phyloP scores from a whole-genome alignment of 2,888 invertebrate species.

The Cyaniris semiargus region DNA sequence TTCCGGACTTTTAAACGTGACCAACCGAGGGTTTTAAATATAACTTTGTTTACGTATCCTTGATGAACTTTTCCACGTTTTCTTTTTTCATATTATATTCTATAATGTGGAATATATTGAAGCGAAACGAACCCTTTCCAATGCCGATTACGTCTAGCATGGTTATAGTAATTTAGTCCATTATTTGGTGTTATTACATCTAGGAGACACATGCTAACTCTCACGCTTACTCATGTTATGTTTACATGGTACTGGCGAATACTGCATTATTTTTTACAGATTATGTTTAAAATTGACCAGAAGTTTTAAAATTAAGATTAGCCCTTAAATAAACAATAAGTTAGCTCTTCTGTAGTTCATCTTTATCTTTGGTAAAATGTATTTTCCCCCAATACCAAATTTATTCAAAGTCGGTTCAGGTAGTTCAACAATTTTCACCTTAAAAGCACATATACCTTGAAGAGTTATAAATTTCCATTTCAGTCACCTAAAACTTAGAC shows the following conservation, averaged over 20 bases:
- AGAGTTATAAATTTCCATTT: no score
- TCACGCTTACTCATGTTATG: slow-evolving; percentile 37
- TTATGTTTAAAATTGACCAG: background rate
- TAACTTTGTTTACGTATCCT: background rate
- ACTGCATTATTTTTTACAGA: slow-evolving; percentile 1
- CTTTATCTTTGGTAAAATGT: background rate
- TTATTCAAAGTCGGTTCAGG: no score
- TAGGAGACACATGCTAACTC: slow-evolving; percentile 37
- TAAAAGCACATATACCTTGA: no score
- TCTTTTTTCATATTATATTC: background rate
- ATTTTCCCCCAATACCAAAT: background rate
- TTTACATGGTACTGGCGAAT: background rate
- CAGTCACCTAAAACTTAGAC: no score
- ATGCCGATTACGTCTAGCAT: slow-evolving; percentile 31
- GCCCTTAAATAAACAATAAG: background rate
- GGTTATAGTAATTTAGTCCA: slow-evolving; percentile 47
- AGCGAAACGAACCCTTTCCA: slow-evolving; percentile 33
- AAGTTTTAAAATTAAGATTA: background rate
- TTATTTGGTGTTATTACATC: slow-evolving; percentile 47
- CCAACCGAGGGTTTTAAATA: background rate
- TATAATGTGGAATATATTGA: background rate
- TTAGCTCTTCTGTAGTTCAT: background rate
- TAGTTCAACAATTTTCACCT: no score
- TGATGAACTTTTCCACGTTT: background rate
- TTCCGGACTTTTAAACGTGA: no score